Evolutionary conservation across 2,113 vertebrate genomes (phyloP).

Genomic region (Romanogobio albipinnatus): DNA sequence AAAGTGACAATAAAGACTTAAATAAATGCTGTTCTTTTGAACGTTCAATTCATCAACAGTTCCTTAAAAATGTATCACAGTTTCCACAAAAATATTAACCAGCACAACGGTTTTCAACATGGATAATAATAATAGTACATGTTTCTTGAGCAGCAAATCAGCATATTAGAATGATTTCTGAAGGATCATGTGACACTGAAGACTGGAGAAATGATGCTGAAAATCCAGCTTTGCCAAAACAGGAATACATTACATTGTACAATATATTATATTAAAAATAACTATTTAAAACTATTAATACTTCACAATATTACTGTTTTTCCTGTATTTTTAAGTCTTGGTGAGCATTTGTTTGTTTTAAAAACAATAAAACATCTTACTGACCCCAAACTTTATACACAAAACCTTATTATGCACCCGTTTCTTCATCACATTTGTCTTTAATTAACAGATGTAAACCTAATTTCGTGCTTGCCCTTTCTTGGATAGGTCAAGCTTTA

Average conservation of each 20-base stretch:
- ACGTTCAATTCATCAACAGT: neutral
- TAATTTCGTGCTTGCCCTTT: no score
- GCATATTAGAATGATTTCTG: neutral
- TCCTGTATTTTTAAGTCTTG: neutral
- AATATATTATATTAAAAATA: neutral
- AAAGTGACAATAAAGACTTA: neutral
- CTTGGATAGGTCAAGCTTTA: neutral
- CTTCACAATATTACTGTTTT: neutral
- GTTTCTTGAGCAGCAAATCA: neutral
- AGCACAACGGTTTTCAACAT: neutral
- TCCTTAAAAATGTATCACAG: neutral
- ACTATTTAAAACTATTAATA: neutral
- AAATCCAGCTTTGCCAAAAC: neutral
- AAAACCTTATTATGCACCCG: no score
- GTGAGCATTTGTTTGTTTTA: neutral
- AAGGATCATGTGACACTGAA: neutral
- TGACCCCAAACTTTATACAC: neutral
- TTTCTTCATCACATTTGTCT: no score
- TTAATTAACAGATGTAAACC: no score
- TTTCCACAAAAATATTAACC: neutral
- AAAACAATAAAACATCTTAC: neutral
- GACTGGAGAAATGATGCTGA: neutral
- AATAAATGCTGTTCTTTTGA: neutral
- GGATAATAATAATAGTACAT: neutral
- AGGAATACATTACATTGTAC: neutral